A percentile compares a stretch with the other conserved stretches of the same genome.
These are phyloP conservation scores for Lamellibrachia satsuma DNA, from an alignment of 2,888 invertebrate species.

Conservation along the genomic window DNA sequence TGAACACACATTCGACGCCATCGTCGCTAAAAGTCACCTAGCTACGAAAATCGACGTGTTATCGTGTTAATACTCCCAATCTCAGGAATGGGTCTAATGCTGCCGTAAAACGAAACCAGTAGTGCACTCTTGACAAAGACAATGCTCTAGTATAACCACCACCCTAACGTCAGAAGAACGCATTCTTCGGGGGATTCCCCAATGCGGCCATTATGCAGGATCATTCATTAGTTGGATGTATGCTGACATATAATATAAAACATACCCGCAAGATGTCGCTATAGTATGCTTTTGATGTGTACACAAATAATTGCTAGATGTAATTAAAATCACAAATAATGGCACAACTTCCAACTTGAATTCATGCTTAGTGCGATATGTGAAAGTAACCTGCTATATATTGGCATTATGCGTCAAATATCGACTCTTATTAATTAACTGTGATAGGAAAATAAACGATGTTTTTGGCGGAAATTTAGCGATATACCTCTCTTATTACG, in stretches of 20 bases:
- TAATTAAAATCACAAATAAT: no score
- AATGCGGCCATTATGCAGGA: background rate
- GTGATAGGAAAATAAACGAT: no score
- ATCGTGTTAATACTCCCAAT: background rate
- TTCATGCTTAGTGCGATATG: no score
- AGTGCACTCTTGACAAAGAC: background rate
- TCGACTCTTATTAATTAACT: no score
- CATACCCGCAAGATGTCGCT: background rate
- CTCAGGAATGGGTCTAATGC: background rate
- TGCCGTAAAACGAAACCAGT: background rate
- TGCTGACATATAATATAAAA: background rate
- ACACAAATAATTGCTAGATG: no score
- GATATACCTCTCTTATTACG: no score
- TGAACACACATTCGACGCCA: background rate
- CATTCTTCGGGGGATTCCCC: slow-evolving; percentile 8
- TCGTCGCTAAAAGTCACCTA: background rate
- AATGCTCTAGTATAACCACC: background rate
- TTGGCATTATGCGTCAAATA: no score
- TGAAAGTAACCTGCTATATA: no score
- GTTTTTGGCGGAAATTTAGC: no score
- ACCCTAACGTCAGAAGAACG: background rate
- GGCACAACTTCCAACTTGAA: no score
- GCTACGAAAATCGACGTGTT: background rate
- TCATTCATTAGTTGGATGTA: background rate
- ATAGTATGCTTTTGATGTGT: background rate